Percentiles rank a stretch among this genome's conserved stretches.
phyloP scores from a whole-genome alignment of 2,113 vertebrate genomes.

The Pholis gunnellus region DNA sequence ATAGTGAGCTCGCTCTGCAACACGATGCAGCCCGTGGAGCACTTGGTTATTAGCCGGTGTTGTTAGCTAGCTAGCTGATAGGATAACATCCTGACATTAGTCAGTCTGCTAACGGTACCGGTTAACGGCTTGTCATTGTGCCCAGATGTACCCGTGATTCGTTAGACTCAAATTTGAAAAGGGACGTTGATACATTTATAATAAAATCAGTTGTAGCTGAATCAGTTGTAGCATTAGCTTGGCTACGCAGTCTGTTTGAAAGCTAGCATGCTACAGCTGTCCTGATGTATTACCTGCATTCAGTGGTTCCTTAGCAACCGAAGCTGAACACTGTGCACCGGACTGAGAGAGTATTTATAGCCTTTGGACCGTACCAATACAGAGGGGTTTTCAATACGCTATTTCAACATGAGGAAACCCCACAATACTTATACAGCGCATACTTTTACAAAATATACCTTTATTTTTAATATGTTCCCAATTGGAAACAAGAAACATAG shows the following conservation, averaged over 20 bases:
- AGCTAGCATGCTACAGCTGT: slow-evolving; percentile 75
- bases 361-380: slow-evolving; percentile 71
- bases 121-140: slow-evolving; percentile 1
- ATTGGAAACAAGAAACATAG: background rate
- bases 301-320: slow-evolving; percentile 83
- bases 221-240: slow-evolving; percentile 42
- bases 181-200: background rate
- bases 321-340: slow-evolving; percentile 66
- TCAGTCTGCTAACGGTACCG: slow-evolving; percentile 3
- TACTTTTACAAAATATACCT: fast-evolving
- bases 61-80: slow-evolving; percentile 44
- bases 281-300: slow-evolving; percentile 80
- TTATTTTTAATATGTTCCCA: background rate
- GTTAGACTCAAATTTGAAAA: background rate
- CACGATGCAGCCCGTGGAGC: slow-evolving; percentile 65
- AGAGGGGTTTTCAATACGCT: background rate
- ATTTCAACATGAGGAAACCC: fast-evolving
- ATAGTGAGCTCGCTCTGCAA: slow-evolving; percentile 36
- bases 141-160: background rate
- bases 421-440: fast-evolving
- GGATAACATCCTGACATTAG: slow-evolving; percentile 38
- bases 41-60: slow-evolving; percentile 44
- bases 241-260: slow-evolving; percentile 37
- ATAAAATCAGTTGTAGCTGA: background rate
- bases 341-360: slow-evolving; percentile 68